These are phyloP conservation scores for Cenopis cana DNA, from an alignment of 2,888 invertebrate species.

Conservation along the genomic window DNA sequence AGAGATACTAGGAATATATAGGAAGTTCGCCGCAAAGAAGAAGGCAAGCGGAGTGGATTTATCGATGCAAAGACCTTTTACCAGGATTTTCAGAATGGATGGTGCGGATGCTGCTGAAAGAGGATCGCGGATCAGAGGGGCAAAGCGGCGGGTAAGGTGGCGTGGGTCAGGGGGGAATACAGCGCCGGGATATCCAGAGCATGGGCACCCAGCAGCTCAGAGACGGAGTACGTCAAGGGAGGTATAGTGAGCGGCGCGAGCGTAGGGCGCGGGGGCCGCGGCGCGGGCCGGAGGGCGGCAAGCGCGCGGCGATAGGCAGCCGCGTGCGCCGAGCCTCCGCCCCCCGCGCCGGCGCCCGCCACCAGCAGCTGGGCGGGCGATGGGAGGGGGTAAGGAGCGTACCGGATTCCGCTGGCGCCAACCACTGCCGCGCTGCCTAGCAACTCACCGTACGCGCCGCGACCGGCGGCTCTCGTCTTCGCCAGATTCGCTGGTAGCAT, in stretches of 20 bases:
- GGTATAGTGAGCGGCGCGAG: slow-evolving; percentile 74
- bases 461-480: slow-evolving; percentile 97
- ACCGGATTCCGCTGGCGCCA: slow-evolving; percentile 85
- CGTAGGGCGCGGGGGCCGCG: slow-evolving; percentile 71
- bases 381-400: slow-evolving; percentile 86
- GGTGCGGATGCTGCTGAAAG: slow-evolving; percentile 81
- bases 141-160: slow-evolving; percentile 83
- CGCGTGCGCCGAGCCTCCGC: slow-evolving; percentile 69
- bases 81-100: slow-evolving; percentile 66
- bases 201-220: slow-evolving; percentile 87
- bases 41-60: slow-evolving; percentile 33
- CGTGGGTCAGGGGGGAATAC: slow-evolving; percentile 88
- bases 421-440: slow-evolving; percentile 90
- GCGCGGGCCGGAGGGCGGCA: slow-evolving; percentile 75
- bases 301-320: slow-evolving; percentile 77
- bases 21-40: slow-evolving; percentile 57
- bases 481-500: slow-evolving; percentile 99
- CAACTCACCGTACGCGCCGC: slow-evolving; percentile 99
- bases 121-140: slow-evolving; percentile 83
- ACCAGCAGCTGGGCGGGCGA: slow-evolving; percentile 80
- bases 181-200: slow-evolving; percentile 90
- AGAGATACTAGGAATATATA: slow-evolving; percentile 70
- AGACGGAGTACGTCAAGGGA: slow-evolving; percentile 79
- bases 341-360: slow-evolving; percentile 71
- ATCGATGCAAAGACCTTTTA: slow-evolving; percentile 9